Evolutionary conservation across 1,140 invertebrate species (phyloP), one percentile per base, ranked within the genome.

Genomic region (Scaptomyza montana): DNA sequence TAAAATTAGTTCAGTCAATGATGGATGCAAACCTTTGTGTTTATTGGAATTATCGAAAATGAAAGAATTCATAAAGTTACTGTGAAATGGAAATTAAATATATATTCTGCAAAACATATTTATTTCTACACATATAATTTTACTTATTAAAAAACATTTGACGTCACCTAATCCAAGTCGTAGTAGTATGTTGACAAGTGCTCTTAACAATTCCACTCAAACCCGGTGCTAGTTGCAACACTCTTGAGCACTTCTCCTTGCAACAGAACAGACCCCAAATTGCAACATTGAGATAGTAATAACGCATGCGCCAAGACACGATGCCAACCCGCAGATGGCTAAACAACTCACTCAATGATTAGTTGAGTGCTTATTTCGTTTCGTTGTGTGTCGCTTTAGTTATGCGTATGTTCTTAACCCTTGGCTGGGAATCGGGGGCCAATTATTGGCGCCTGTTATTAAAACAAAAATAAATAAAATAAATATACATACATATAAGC

Each of bases 181-280:
- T 36, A 21, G 16, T 16, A 21, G 16, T 9, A 12, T 9, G 30
- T 8, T n/a, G 5, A 12, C 6, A 47, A 47, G 19, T 33, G 12
- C 28, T 61, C 57, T 47, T 36, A 5, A 10, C 10, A 16, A 12
- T 36, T 49, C 2, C 55, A 60, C 69, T 72, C 69, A 54, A 55
- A 57, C 45, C 30, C n/a, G 47, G 13, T 5, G 13, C 16, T 9
- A 21, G 13, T 13, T 21, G 4, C 2, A n/a, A n/a, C 43, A 36
- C 70, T 73, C 70, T 73, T 73, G 64, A 73, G 70, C 45, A n/a
- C 30, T 57, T 64, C 33, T 62, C 16, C 43, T 28, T 21, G n/a
- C 10, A 12, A n/a, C 39, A 21, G 5, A 10, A 16, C 13, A n/a
- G 50, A 21, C 36, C 12, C 12, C 45, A 13, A 56, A 12, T n/a